Percentiles rank a stretch among this genome's conserved stretches.
Evolutionary conservation across 2,888 invertebrate species (phyloP).

Genomic region (Agrenia bidenticulata): DNA sequence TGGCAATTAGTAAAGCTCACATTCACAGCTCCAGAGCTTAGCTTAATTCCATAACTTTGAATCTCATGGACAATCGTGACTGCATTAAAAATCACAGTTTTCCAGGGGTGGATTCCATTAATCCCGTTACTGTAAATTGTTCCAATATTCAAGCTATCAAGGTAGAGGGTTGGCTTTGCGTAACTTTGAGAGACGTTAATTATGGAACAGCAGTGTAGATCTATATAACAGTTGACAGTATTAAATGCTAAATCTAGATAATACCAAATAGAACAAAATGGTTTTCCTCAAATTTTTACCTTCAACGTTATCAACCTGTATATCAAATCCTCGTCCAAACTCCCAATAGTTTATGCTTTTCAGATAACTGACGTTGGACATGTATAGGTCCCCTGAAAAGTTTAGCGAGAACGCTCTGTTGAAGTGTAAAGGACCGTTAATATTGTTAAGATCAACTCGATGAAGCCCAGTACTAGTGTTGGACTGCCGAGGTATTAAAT

Average conservation of each 20-base stretch:
- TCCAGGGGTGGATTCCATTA: conserved; percentile 29
- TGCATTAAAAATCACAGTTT: conserved; percentile 26
- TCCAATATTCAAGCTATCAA: conserved; percentile 25
- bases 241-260: no score
- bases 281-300: not conserved
- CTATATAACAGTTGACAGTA: no score
- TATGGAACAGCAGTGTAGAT: conserved; percentile 30
- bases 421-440: conserved; percentile 15
- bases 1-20: not conserved
- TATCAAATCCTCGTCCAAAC: conserved; percentile 28
- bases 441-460: conserved; percentile 28
- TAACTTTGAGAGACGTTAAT: conserved; percentile 23
- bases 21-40: not conserved
- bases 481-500: not conserved
- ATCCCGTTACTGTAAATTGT: conserved; percentile 20
- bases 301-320: conserved; percentile 18
- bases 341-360: conserved; percentile 9
- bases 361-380: conserved; percentile 21
- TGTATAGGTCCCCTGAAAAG: conserved; percentile 30
- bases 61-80: not conserved
- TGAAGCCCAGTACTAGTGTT: not conserved
- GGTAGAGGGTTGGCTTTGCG: conserved; percentile 22
- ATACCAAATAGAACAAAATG: no score
- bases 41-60: no score
- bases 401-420: conserved; percentile 5